Evolutionary conservation across 1,140 invertebrate species (phyloP).

Genomic region (Vanessa atalanta): DNA sequence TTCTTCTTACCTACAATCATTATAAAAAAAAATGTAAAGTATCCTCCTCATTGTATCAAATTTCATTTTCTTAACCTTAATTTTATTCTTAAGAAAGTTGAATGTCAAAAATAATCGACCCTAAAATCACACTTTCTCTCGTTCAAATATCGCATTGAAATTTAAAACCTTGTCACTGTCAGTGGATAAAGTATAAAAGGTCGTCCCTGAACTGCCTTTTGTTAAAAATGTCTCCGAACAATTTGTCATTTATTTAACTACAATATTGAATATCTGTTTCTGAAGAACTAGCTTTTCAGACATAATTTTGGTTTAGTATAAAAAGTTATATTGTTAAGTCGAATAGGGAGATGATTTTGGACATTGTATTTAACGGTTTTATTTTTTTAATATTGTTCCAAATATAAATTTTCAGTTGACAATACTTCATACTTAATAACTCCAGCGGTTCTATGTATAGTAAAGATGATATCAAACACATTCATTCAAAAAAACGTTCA

Average conservation of each 20-base stretch:
- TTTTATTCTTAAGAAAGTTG: neutral
- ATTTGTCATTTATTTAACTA: constrained; percentile 13
- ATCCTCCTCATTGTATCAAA: neutral
- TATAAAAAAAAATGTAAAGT: neutral
- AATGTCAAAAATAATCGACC: constrained; percentile 2
- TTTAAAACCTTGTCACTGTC: constrained; percentile 17
- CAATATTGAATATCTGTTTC: constrained; percentile 10
- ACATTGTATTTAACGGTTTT: neutral
- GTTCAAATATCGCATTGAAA: constrained; percentile 7
- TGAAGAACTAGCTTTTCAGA: neutral
- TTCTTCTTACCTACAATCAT: no score
- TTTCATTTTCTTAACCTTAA: neutral
- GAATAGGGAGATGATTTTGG: no score
- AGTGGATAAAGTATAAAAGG: constrained; percentile 9
- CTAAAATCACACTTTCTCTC: constrained; percentile 22
- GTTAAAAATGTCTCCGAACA: constrained; percentile 13
- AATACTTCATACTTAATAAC: no score
- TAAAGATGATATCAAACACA: no score
- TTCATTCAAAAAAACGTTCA: no score
- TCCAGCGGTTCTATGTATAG: no score
- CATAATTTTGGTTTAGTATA: neutral
- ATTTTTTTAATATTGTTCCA: no score
- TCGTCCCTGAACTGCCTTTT: constrained; percentile 15
- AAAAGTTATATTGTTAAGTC: neutral
- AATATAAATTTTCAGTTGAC: no score